Evolutionary conservation across 1,140 invertebrate species (phyloP).

Genomic region (Eurytemora carolleeae): DNA sequence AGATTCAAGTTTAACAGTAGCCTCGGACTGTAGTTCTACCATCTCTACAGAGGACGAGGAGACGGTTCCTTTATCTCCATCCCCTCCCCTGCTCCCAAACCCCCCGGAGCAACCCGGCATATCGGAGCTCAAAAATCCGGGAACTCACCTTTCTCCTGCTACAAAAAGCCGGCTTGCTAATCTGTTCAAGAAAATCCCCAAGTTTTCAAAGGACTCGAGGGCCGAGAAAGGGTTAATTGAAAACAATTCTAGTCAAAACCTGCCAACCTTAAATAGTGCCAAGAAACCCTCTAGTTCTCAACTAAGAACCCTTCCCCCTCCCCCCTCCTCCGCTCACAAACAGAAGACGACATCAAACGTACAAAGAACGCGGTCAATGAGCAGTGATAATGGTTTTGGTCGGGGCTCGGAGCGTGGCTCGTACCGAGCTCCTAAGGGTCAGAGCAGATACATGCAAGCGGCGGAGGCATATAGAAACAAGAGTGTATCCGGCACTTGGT

Average conservation of each 20-base stretch:
- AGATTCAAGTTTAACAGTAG: constrained; percentile 12
- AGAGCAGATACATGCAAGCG: constrained; percentile 9
- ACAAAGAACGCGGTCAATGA: background rate
- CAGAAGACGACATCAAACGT: background rate
- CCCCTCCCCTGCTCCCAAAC: background rate
- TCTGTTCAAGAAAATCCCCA: background rate
- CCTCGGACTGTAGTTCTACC: constrained; percentile 7
- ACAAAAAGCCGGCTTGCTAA: background rate
- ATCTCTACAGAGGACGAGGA: constrained; percentile 11
- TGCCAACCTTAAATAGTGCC: background rate
- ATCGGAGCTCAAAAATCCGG: background rate
- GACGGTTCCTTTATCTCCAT: background rate
- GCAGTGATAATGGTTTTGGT: background rate
- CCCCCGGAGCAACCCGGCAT: background rate
- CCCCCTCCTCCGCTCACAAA: background rate
- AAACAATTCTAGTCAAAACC: background rate
- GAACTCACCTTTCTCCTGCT: background rate
- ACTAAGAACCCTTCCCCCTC: background rate
- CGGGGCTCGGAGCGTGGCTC: background rate
- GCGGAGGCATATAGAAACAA: constrained; percentile 8
- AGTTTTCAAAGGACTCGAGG: background rate
- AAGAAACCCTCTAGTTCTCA: background rate
- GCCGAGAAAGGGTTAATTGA: background rate
- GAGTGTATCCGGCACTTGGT: background rate
- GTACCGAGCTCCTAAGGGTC: background rate